A percentile compares a stretch with the other conserved stretches of the same genome.
Evolutionary conservation across 2,797 vertebrate genomes (phyloP).

Genomic region (Anguilla obscura): DNA sequence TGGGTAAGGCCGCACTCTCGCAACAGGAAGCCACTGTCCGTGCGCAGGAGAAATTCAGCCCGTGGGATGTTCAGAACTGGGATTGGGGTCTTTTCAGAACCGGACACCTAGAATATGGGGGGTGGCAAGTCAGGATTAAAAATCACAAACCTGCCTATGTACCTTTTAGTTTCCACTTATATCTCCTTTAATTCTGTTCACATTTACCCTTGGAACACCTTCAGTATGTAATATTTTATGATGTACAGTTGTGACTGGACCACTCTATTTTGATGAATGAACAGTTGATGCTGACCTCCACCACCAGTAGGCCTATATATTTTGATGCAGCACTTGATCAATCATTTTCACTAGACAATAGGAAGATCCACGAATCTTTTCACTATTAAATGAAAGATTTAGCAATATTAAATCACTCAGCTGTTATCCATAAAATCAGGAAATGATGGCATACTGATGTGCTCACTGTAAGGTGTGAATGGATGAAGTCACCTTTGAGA

Average conservation of each 20-base stretch:
- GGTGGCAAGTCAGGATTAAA: neutral
- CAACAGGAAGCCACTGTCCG: conserved; percentile 79
- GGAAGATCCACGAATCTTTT: neutral
- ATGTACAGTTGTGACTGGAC: neutral
- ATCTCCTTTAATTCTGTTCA: neutral
- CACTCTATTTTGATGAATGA: neutral
- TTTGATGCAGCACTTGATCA: neutral
- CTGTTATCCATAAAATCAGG: neutral
- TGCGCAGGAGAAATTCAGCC: conserved; percentile 76
- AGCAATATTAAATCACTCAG: neutral
- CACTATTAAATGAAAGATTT: no score
- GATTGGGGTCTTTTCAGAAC: conserved; percentile 53
- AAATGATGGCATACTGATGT: neutral
- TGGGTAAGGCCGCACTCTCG: conserved; percentile 61
- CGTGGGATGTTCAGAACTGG: conserved; percentile 86
- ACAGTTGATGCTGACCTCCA: neutral
- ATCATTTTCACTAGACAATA: neutral
- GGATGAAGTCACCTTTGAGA: conserved; percentile 79
- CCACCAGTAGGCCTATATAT: neutral
- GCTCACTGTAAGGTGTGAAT: neutral
- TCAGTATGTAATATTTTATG: conserved; percentile 3
- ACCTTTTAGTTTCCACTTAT: neutral
- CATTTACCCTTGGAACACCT: neutral
- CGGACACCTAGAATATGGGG: conserved; percentile 58
- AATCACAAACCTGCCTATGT: conserved; percentile 1